These are phyloP conservation scores for Pipistrellus nathusii DNA, from an alignment of 2,797 vertebrate genomes.

Conservation along the genomic window DNA sequence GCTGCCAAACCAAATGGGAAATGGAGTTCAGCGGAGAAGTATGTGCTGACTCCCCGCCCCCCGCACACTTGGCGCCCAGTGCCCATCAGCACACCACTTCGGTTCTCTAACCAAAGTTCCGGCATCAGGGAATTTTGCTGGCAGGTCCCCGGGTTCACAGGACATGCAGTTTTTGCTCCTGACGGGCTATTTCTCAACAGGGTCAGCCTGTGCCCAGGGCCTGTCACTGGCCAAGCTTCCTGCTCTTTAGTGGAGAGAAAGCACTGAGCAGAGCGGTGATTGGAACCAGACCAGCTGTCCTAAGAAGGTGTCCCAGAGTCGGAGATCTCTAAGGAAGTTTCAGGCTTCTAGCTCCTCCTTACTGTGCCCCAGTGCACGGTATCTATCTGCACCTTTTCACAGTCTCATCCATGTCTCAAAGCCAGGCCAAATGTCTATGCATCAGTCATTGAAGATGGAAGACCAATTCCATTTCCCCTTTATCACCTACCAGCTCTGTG, in stretches of 20 bases:
- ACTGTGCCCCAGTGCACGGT: neutral
- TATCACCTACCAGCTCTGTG: neutral
- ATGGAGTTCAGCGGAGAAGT: slow-evolving; percentile 65
- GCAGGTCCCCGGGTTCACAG: neutral
- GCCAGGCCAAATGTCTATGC: neutral
- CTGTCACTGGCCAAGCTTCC: slow-evolving; percentile 55
- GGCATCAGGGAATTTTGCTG: slow-evolving; percentile 59
- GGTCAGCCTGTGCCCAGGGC: neutral
- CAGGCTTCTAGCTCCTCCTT: neutral
- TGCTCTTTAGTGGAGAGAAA: neutral
- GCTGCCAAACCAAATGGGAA: slow-evolving; percentile 75
- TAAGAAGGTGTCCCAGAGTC: neutral
- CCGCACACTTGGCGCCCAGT: neutral
- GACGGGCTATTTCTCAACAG: neutral
- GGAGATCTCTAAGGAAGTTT: neutral
- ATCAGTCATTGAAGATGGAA: neutral
- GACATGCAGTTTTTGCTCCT: slow-evolving; percentile 37
- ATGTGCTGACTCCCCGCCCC: slow-evolving; percentile 58
- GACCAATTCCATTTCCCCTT: neutral
- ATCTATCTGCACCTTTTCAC: neutral
- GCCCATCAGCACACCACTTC: neutral
- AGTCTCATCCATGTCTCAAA: neutral
- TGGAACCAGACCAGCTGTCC: slow-evolving; percentile 17
- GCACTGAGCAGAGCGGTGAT: neutral
- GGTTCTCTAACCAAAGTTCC: slow-evolving; percentile 35